Evolutionary conservation across 2,888 invertebrate species (phyloP).

Genomic region (Drosophila hamatofila): DNA sequence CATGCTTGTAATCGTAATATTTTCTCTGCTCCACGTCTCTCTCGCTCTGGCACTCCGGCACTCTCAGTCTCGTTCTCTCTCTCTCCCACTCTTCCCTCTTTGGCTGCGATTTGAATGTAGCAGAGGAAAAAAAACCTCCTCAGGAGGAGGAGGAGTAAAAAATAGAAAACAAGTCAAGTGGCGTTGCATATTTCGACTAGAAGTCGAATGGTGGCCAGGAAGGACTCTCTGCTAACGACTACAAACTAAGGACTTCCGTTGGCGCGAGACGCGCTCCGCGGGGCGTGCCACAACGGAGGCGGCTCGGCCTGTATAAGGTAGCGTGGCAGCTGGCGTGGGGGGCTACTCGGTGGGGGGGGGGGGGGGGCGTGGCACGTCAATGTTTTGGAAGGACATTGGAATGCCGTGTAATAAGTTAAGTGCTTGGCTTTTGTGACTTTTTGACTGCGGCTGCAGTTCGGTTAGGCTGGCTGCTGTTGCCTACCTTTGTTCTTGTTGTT

Average conservation of each 20-base stretch:
- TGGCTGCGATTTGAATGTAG: slow-evolving; percentile 25
- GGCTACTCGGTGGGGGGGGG: background rate
- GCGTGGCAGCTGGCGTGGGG: background rate
- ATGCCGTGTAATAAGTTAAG: slow-evolving; percentile 81
- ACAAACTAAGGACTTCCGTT: slow-evolving; percentile 78
- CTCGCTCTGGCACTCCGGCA: background rate
- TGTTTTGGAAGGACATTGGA: slow-evolving; percentile 54
- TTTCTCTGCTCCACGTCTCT: slow-evolving; percentile 34
- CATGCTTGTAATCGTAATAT: slow-evolving; percentile 62
- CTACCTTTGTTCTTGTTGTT: slow-evolving; percentile 10
- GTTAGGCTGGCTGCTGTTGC: slow-evolving; percentile 22
- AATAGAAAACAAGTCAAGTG: slow-evolving; percentile 26
- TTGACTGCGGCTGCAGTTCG: slow-evolving; percentile 59
- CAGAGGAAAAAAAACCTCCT: background rate
- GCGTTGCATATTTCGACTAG: slow-evolving; percentile 68
- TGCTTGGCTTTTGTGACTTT: slow-evolving; percentile 76
- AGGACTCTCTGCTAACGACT: slow-evolving; percentile 50
- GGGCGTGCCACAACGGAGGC: slow-evolving; percentile 1
- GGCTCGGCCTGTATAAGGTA: background rate
- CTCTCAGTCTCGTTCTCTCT: background rate
- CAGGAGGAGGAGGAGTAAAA: background rate
- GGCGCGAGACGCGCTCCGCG: slow-evolving; percentile 13
- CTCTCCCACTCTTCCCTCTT: background rate
- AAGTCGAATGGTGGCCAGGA: slow-evolving; percentile 25
- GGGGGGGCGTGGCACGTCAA: slow-evolving; percentile 25